Percentiles rank a stretch among this genome's conserved stretches.
Evolutionary conservation across 2,113 vertebrate species (phyloP).

Genomic region (Saguinus midas): DNA sequence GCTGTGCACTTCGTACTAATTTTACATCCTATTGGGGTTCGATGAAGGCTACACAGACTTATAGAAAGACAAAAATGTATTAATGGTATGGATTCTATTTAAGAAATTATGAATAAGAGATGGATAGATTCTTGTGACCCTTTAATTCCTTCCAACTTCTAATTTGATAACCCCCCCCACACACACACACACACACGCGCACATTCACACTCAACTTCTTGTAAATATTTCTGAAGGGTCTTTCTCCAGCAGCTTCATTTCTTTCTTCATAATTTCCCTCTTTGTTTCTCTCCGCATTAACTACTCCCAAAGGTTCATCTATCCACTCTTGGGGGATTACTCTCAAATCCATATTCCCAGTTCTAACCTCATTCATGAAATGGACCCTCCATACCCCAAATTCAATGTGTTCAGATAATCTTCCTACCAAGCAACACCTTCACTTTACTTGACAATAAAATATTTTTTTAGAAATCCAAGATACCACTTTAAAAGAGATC

Average conservation of each 20-base stretch:
- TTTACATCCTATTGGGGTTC: constrained; percentile 57
- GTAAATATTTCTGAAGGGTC: background rate
- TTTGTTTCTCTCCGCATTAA: background rate
- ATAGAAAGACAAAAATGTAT: constrained; percentile 47
- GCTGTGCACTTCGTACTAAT: constrained; percentile 39
- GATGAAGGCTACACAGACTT: background rate
- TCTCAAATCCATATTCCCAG: background rate
- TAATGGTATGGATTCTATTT: background rate
- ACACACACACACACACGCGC: background rate
- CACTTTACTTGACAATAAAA: background rate
- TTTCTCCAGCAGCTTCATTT: background rate
- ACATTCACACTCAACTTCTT: background rate
- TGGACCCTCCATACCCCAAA: background rate
- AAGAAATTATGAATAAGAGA: background rate
- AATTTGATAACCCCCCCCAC: background rate
- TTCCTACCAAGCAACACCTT: background rate
- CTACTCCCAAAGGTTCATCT: background rate
- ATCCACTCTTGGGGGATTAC: background rate
- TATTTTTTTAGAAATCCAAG: background rate
- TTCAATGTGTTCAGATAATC: background rate
- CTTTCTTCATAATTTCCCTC: background rate
- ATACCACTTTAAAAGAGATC: background rate
- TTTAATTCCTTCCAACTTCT: background rate
- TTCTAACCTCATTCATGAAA: background rate
- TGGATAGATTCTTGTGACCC: background rate